Percentiles rank a stretch among this genome's conserved stretches.
These are phyloP conservation scores for Loriculus beryllinus DNA, from an alignment of 2,797 vertebrate genomes.

Conservation along the genomic window DNA sequence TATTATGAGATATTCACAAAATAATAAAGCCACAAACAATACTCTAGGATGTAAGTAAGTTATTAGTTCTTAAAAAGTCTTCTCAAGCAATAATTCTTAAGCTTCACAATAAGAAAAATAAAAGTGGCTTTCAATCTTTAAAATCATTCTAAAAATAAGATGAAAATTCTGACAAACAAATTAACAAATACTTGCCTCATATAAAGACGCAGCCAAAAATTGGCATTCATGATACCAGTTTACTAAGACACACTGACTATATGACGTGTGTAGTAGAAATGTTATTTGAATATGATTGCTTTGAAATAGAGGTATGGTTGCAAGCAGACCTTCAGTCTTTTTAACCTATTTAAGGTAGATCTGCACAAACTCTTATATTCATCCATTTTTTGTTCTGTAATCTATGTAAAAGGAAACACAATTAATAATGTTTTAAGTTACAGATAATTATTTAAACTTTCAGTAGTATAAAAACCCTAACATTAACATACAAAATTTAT, in stretches of 20 bases:
- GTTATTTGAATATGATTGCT: neutral
- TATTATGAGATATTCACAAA: neutral
- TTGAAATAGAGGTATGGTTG: neutral
- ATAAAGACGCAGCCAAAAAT: neutral
- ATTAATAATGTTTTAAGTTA: neutral
- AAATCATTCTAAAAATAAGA: neutral
- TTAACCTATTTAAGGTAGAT: neutral
- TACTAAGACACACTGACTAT: neutral
- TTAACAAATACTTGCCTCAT: neutral
- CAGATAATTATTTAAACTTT: neutral
- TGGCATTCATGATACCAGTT: neutral
- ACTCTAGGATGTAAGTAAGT: neutral
- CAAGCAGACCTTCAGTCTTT: neutral
- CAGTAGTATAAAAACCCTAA: neutral
- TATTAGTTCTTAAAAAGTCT: neutral
- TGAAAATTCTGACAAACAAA: neutral
- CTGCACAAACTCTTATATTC: conserved; percentile 67
- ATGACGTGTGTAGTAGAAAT: neutral
- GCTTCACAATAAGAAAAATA: neutral
- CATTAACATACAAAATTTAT: neutral
- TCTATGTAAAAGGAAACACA: conserved; percentile 45
- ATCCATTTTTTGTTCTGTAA: conserved; percentile 86
- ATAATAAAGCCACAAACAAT: neutral
- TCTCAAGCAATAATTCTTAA: neutral
- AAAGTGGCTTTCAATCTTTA: neutral